Evolutionary conservation across 2,113 vertebrate genomes (phyloP), one percentile per base, ranked within the genome.

Genomic region (Mixornis gularis): DNA sequence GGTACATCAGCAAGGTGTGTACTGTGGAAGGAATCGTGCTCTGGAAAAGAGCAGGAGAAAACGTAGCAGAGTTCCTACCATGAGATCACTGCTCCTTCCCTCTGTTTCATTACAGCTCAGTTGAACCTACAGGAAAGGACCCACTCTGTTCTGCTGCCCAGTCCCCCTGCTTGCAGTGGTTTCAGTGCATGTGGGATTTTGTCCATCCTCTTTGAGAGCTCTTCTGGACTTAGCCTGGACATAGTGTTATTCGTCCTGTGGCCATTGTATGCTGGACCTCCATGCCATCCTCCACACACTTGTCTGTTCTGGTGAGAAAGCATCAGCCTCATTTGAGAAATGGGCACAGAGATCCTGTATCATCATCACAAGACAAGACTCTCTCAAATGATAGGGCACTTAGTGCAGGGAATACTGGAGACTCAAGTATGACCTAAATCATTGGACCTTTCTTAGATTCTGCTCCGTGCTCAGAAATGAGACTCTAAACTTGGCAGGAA

Each of bases 41-140:
- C 32, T 78, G 56, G n/a, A 74, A 71, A 19, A 17, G 32, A 24
- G 38, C 22, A 60, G 40, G 44, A 78, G 24, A 43, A 32, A 76
- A 24, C 11, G 12, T 4, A 43, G 29, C 20, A 70, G 27, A 48
- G 40, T 43, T 59, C 27, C 25, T 63, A 25, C 44, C n/a, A 20
- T 0, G 1, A 72, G 14, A 49, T 64, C 76, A n/a, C 63, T 62
- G 36, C 1, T 3, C 3, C 5, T n/a, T 74, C 4, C 7, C 30
- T 41, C 55, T 73, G 43, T 46, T 83, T 79, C 18, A 27, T 59
- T 73, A 27, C n/a, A 66, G 21, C n/a, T 85, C 60, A 90, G 55
- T 56, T 0, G 0, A 89, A 48, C n/a, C 44, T 38, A 17, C 10
- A 32, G 32, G 44, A 58, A 80, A 52, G 29, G 38, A 49, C 24